phyloP scores from a whole-genome alignment of 1,140 invertebrate genomes.

The Catajapyx aquilonaris region DNA sequence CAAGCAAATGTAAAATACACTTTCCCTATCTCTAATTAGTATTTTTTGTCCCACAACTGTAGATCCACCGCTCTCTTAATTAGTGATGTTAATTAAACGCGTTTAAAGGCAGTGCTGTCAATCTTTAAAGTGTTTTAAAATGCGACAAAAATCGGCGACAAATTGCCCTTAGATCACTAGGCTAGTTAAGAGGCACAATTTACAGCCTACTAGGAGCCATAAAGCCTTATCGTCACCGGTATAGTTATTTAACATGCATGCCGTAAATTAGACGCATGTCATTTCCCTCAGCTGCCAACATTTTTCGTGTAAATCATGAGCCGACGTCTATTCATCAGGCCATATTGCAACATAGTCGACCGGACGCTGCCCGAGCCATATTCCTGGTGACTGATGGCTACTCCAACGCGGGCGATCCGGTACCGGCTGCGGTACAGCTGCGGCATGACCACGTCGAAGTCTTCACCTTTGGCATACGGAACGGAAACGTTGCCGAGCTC shows the following conservation, averaged over 20 bases:
- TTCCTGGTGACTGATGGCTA: constrained; percentile 51
- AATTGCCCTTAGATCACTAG: too few relatives aligned
- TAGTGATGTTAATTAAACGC: too few relatives aligned
- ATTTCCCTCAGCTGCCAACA: not conserved
- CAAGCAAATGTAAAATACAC: constrained; percentile 32
- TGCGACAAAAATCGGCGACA: too few relatives aligned
- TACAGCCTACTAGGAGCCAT: too few relatives aligned
- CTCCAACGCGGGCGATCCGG: constrained; percentile 45
- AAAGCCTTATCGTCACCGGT: too few relatives aligned
- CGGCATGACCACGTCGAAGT: constrained; percentile 26
- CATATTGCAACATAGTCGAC: constrained; percentile 28
- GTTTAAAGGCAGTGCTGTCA: too few relatives aligned
- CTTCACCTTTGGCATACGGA: constrained; percentile 45
- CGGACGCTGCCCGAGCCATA: constrained; percentile 32
- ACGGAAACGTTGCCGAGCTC: constrained; percentile 41
- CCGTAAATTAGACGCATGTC: not conserved
- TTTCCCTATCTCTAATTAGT: too few relatives aligned
- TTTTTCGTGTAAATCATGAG: constrained; percentile 3
- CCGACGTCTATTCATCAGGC: constrained; percentile 20
- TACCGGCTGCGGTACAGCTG: constrained; percentile 29
- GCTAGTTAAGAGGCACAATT: too few relatives aligned
- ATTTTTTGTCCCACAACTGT: too few relatives aligned
- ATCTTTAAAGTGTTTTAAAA: too few relatives aligned
- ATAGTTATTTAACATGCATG: too few relatives aligned
- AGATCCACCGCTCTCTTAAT: too few relatives aligned